These are phyloP conservation scores for Trichopoda pennipes DNA, from an alignment of 2,888 invertebrate species.

Conservation along the genomic window DNA sequence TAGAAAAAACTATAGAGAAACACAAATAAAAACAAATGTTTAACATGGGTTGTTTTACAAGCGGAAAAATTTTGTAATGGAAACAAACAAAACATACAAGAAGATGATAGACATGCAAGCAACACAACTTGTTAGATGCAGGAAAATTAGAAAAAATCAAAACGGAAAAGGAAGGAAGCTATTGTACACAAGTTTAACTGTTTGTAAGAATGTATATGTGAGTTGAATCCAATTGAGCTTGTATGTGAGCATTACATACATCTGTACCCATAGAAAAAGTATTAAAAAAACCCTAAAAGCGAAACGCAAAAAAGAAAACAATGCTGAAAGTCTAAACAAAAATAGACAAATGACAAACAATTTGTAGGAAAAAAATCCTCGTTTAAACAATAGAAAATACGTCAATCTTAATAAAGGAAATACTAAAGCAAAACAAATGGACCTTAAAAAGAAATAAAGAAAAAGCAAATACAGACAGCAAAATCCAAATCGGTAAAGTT, in stretches of 20 bases:
- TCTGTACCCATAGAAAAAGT: not conserved
- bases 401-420: slow-evolving; percentile 1
- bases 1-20: not conserved
- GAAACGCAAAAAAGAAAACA: not conserved
- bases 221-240: too few species aligned
- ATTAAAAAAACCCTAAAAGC: slow-evolving; percentile 15
- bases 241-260: not conserved
- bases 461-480: not conserved
- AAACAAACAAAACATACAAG: slow-evolving; percentile 27
- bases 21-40: not conserved
- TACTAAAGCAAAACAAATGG: slow-evolving; percentile 5
- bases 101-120: slow-evolving; percentile 35
- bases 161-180: slow-evolving; percentile 3
- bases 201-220: too few species aligned
- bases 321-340: slow-evolving; percentile 31
- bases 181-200: not conserved
- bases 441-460: not conserved
- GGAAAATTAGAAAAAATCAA: not conserved
- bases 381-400: slow-evolving; percentile 25
- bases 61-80: slow-evolving; percentile 51
- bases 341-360: slow-evolving; percentile 50
- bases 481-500: not conserved
- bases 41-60: slow-evolving; percentile 49
- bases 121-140: slow-evolving; percentile 10
- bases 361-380: not conserved